Evolutionary conservation across 2,888 invertebrate species (phyloP).

Genomic region (Nymphalis polychloros): DNA sequence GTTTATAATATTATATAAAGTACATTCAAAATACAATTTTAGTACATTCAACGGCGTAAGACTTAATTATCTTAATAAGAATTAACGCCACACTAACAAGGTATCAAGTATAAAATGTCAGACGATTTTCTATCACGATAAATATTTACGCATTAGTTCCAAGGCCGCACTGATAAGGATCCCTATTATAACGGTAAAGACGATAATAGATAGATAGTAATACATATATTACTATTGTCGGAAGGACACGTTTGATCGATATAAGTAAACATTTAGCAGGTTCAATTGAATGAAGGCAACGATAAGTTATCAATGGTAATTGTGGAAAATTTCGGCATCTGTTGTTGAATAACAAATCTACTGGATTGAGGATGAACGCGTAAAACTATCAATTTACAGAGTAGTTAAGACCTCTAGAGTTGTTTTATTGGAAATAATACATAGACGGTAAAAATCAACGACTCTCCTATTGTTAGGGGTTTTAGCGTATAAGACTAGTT

Average conservation of each 20-base stretch:
- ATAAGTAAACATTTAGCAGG: neutral
- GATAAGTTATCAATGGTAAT: neutral
- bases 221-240: neutral
- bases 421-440: neutral
- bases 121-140: constrained; percentile 38
- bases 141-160: constrained; percentile 51
- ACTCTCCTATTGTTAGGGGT: neutral
- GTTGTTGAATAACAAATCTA: neutral
- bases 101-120: neutral
- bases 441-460: neutral
- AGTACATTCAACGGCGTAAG: too few relatives aligned
- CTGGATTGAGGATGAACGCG: neutral
- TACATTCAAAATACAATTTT: too few relatives aligned
- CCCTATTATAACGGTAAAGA: constrained; percentile 22
- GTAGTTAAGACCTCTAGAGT: neutral
- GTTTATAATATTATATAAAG: too few relatives aligned
- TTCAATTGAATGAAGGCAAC: neutral
- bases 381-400: neutral
- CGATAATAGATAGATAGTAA: constrained; percentile 12
- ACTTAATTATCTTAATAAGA: neutral
- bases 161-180: constrained; percentile 60
- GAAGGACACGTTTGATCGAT: constrained; percentile 14
- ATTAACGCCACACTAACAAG: neutral
- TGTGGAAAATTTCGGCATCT: neutral
- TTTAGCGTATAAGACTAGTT: constrained; percentile 9